Conservation (phyloP, 1,140 invertebrate species). For the Steinernema feltiae region DNA sequence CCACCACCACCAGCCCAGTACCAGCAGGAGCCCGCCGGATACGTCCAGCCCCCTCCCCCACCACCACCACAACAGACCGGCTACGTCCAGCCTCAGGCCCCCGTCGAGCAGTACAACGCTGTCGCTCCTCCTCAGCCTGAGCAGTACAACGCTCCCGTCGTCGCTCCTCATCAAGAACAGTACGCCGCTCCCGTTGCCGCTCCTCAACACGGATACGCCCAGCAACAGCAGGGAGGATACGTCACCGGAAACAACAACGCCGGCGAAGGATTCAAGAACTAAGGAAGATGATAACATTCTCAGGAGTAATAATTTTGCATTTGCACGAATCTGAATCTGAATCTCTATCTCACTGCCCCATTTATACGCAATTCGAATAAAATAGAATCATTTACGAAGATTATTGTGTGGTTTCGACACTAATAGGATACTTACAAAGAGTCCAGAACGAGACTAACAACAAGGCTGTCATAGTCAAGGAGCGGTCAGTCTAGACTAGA, state of each 20-base stretch:
- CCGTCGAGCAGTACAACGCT: not conserved
- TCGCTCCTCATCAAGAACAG: not conserved
- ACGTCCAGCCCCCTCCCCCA: not conserved
- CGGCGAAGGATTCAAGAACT: slow-evolving; percentile 5
- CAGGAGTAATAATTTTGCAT: not conserved
- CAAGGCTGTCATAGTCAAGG: no score
- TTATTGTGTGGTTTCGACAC: no score
- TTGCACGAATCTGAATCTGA: no score
- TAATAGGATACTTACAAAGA: no score
- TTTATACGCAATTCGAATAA: not conserved
- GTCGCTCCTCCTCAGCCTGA: not conserved
- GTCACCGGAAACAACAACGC: not conserved
- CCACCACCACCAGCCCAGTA: not conserved
- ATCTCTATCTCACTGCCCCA: slow-evolving; percentile 8
- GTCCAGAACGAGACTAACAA: no score
- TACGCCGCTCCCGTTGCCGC: slow-evolving; percentile 7
- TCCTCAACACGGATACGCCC: no score
- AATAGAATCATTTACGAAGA: not conserved
- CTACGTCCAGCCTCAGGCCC: not conserved
- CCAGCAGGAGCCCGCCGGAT: not conserved
- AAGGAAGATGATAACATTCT: not conserved
- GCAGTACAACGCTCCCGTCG: not conserved
- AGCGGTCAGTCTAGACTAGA: no score
- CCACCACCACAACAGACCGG: not conserved
- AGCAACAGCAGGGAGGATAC: not conserved